A percentile compares a stretch with the other conserved stretches of the same genome.
Conservation (phyloP, 2,888 invertebrate genomes). For the Drosophila anomalipes region DNA sequence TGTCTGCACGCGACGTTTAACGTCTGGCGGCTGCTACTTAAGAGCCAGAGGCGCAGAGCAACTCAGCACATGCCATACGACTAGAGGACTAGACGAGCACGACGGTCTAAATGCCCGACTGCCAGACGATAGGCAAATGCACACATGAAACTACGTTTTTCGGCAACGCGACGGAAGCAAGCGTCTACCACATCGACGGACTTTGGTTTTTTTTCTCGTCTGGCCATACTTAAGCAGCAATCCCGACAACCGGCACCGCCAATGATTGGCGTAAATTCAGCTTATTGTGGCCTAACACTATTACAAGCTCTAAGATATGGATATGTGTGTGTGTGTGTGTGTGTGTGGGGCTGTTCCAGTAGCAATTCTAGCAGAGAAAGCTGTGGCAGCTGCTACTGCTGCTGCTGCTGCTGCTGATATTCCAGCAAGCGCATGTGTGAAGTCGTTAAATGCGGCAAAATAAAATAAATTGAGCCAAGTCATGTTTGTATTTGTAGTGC, state of each 20-base stretch:
- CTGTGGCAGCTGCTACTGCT: constrained; percentile 8
- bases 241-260: constrained; percentile 58
- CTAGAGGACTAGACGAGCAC: constrained; percentile 3
- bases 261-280: constrained; percentile 81
- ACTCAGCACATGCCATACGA: constrained; percentile 17
- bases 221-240: constrained; percentile 3
- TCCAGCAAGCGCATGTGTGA: constrained; percentile 63
- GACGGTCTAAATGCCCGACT: constrained; percentile 5
- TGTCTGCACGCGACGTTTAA: constrained; percentile 78
- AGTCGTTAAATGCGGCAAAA: constrained; percentile 79
- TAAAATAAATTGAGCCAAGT: constrained; percentile 77
- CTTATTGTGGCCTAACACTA: constrained; percentile 78
- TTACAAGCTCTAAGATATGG: constrained; percentile 27
- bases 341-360: not conserved
- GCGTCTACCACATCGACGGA: constrained; percentile 11
- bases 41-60: constrained; percentile 26
- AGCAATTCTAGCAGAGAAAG: not conserved
- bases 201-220: not conserved
- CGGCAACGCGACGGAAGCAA: constrained; percentile 8
- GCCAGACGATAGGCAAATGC: constrained; percentile 68
- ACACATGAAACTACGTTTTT: constrained; percentile 66
- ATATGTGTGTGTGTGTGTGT: not conserved
- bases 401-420: constrained; percentile 15
- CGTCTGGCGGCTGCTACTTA: constrained; percentile 70
- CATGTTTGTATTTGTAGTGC: constrained; percentile 76